Base-by-base conservation (phyloP, 2,888 invertebrate genomes). In the Slavum lentiscoides region DNA sequence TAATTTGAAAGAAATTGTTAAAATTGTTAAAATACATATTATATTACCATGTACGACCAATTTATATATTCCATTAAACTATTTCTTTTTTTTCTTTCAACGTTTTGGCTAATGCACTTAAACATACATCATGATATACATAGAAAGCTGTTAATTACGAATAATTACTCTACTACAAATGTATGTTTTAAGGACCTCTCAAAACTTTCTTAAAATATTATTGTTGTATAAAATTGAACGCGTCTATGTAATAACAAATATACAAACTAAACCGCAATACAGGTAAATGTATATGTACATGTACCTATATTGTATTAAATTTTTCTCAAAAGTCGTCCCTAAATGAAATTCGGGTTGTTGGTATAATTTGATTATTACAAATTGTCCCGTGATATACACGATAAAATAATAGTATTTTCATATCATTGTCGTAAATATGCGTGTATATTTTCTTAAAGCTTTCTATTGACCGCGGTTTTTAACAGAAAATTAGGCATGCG, bases 171-270 rank as follows among this genome's bases (percentile, higher is more conserved):
- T 49, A 68, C 59, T 23, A n/a, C 30, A 61, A 21, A 74, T 68
- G 62, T 81, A 61, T 74, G 69, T 43, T 82, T 83, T 86, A 87
- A 87, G 87, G 87, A 87, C 87, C 87, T 87, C 87, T 87, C 87
- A 87, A 87, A 87, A 86, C 85, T 87, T 86, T 86, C 87, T 86
- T 86, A 84, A 83, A 82, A 82, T 67, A 62, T 61, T 53, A 77
- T 19, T 70, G 43, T 77, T 23, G 59, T 62, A 55, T 75, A 43
- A 19, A 55, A 43, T 23, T n/a, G n/a, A n/a, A n/a, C n/a, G n/a
- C 39, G 43, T 15, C n/a, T 43, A 43, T 43, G 43, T 17, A 21
- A 59, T 21, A 55, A 55, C 6, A 55, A 6, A 55, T 19, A 55
- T 19, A 19, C 53, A 43, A 43, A 43, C 43, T 7, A 43, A 43